Evolutionary conservation across 2,113 vertebrate genomes (phyloP).

Genomic region (Galbula dea): DNA sequence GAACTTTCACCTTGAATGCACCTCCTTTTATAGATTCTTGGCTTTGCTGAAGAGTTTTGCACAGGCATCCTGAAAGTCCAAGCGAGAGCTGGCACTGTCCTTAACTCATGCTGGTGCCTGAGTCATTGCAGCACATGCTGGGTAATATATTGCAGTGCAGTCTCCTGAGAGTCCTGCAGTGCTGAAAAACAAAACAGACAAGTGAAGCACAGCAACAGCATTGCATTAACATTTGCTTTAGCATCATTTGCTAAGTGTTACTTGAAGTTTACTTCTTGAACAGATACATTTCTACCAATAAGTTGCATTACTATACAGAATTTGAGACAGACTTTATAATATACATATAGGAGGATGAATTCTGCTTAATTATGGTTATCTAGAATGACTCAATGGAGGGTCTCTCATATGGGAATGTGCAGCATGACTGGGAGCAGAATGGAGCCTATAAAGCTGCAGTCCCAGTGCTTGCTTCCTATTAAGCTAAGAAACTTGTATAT

Average conservation of each 20-base stretch:
- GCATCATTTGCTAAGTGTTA: neutral
- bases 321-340: neutral
- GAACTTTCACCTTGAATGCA: neutral
- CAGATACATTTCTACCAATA: neutral
- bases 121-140: constrained; percentile 45
- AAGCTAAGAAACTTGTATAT: neutral
- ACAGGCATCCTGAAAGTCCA: neutral
- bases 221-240: neutral
- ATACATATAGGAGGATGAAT: neutral
- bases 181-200: neutral
- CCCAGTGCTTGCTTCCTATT: neutral
- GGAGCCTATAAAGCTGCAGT: neutral
- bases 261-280: neutral
- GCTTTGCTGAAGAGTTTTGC: constrained; percentile 7
- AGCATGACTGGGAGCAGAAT: neutral
- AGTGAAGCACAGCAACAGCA: neutral
- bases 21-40: constrained; percentile 34
- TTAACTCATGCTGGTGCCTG: neutral
- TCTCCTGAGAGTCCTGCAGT: constrained; percentile 2
- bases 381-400: neutral
- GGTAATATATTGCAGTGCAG: neutral
- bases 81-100: neutral
- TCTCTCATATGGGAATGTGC: neutral
- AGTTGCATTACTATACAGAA: neutral
- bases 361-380: neutral